Conservation (phyloP, 2,888 invertebrate genomes). For the Deroplatys truncata region DNA sequence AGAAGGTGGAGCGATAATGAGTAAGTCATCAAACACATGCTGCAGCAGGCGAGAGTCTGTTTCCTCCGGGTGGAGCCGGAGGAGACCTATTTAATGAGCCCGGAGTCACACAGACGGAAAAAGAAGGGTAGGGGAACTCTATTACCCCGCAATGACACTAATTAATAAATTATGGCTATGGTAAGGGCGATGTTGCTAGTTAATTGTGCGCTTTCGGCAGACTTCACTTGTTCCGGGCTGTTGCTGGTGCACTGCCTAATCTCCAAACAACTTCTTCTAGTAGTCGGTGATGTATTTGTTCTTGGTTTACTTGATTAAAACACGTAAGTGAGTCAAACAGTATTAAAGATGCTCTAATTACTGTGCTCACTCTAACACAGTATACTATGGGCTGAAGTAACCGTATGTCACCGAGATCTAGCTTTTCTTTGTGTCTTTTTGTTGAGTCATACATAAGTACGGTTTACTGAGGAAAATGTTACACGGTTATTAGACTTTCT, state of each 20-base stretch:
- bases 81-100: neutral
- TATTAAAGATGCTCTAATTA: no score
- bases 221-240: neutral
- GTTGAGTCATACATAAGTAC: no score
- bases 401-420: no score
- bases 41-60: neutral
- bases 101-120: neutral
- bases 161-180: constrained; percentile 26
- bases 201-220: neutral
- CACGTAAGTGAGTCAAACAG: no score
- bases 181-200: neutral
- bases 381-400: no score
- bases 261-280: neutral
- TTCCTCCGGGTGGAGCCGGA: neutral
- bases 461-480: no score
- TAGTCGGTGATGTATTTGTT: no score
- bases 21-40: neutral
- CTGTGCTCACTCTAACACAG: no score
- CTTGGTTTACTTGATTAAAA: no score
- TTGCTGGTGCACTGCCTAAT: neutral
- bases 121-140: neutral
- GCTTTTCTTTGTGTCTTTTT: no score
- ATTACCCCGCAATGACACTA: constrained; percentile 17
- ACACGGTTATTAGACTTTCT: no score
- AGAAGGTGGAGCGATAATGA: neutral